These are phyloP conservation scores for Drosophila pseudoobscura DNA, from an alignment of 1,140 invertebrate species.

Conservation along the genomic window DNA sequence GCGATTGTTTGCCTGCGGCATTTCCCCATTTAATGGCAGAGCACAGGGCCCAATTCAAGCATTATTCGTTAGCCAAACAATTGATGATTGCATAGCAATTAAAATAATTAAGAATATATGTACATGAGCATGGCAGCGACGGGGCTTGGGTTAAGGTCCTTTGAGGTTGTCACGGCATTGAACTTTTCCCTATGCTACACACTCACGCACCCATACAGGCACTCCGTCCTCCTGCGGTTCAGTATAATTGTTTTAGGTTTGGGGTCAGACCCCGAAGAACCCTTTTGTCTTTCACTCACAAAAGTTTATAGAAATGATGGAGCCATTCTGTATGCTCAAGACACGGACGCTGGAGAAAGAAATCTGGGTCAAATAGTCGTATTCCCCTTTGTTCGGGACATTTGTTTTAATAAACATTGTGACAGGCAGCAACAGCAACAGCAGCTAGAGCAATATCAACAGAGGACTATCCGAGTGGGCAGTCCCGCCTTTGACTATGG, in stretches of 20 bases:
- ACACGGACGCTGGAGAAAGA: conserved; percentile 37
- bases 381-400: conserved; percentile 68
- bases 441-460: conserved; percentile 27
- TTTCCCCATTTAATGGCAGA: conserved; percentile 19
- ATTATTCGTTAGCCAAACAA: conserved; percentile 40
- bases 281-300: conserved; percentile 27
- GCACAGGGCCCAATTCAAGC: conserved; percentile 21
- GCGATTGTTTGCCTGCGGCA: conserved; percentile 28
- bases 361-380: conserved; percentile 69
- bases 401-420: conserved; percentile 81
- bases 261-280: conserved; percentile 26
- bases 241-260: conserved; percentile 62
- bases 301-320: conserved; percentile 77
- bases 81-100: conserved; percentile 74
- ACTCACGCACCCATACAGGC: not conserved
- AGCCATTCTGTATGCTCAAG: conserved; percentile 62
- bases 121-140: too few relatives aligned
- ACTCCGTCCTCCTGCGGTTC: not conserved
- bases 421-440: conserved; percentile 47
- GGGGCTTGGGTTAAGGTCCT: conserved; percentile 17
- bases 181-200: conserved; percentile 54
- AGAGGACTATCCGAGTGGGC: conserved; percentile 43
- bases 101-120: conserved; percentile 70
- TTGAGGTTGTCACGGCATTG: conserved; percentile 40
- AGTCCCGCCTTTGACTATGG: not conserved